phyloP scores from a whole-genome alignment of 2,888 invertebrate genomes.

The Xestoiulus laeticollis region DNA sequence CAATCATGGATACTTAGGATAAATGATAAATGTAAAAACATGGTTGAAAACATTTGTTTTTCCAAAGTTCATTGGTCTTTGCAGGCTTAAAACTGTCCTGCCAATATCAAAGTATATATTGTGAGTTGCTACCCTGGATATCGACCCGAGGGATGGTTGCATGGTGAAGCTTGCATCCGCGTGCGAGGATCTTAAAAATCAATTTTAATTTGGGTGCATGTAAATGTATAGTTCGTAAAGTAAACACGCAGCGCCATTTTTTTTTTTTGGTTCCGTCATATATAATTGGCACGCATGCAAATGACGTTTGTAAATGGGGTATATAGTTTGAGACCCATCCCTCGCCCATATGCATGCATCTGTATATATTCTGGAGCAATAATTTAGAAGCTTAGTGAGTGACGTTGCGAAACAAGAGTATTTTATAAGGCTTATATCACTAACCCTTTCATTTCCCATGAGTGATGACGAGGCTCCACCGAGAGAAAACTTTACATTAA shows the following conservation, averaged over 20 bases:
- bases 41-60: too few relatives aligned
- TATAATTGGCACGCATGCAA: constrained; percentile 18
- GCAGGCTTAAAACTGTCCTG: neutral
- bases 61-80: neutral
- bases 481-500: constrained; percentile 23
- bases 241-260: neutral
- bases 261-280: neutral
- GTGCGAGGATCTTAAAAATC: constrained; percentile 21
- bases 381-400: constrained; percentile 28
- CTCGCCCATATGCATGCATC: neutral
- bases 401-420: constrained; percentile 11
- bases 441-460: constrained; percentile 34
- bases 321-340: neutral
- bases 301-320: neutral
- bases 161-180: neutral
- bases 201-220: constrained; percentile 24
- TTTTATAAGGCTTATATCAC: constrained; percentile 28
- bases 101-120: neutral
- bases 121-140: constrained; percentile 8
- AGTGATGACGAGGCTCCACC: constrained; percentile 10
- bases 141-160: neutral
- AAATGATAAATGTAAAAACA: too few relatives aligned
- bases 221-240: neutral
- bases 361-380: neutral
- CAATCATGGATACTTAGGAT: too few relatives aligned